Evolutionary conservation across 2,113 vertebrate species (phyloP).

Genomic region (Macquaria australasica): DNA sequence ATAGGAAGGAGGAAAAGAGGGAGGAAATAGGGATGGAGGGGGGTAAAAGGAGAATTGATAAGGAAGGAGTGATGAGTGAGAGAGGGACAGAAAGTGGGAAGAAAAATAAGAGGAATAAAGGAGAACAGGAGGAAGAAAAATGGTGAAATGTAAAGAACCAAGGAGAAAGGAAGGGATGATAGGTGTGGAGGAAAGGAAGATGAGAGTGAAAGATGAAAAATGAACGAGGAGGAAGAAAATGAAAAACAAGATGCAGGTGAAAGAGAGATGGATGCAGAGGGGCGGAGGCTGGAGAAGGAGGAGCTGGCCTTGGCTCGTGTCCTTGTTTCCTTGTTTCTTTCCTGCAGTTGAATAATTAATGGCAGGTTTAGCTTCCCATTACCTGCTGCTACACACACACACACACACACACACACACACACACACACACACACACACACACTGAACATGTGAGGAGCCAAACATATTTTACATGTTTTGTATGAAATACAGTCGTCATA

Average conservation of each 20-base stretch:
- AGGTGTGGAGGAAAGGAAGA: background rate
- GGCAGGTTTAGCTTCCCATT: conserved; percentile 15
- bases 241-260: conserved; percentile 1
- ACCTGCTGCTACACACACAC: conserved; percentile 29
- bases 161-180: background rate
- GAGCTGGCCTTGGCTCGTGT: conserved; percentile 41
- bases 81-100: background rate
- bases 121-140: background rate
- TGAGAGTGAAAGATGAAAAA: background rate
- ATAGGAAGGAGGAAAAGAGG: background rate
- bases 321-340: conserved; percentile 48
- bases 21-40: background rate
- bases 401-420: conserved; percentile 25
- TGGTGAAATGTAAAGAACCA: background rate
- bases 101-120: too few species aligned
- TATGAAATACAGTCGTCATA: background rate
- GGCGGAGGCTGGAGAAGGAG: background rate
- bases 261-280: background rate
- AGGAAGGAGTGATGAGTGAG: background rate
- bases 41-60: background rate
- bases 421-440: conserved; percentile 17
- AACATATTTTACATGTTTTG: background rate
- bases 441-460: background rate
- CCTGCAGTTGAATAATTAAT: conserved; percentile 62
- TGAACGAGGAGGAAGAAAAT: background rate